Base-by-base conservation (phyloP, 2,113 vertebrate species). In the Phylloscopus trochiloides region DNA sequence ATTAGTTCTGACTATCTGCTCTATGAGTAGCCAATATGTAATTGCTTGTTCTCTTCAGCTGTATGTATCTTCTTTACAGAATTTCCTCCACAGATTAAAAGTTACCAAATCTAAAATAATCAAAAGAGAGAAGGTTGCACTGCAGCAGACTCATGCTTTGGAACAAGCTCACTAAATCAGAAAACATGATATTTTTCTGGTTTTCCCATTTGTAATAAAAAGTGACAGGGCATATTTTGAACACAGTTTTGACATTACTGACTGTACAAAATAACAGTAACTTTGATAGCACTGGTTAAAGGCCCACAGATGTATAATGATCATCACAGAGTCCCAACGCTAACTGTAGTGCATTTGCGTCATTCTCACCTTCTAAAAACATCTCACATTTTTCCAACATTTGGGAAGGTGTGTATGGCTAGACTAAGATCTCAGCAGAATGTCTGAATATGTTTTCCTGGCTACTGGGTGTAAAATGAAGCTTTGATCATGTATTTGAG, bases 291-390 rank as follows among this genome's bases (percentile, higher is more conserved):
- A 29, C 22, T 32, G 6, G 1, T 32, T 80, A 55, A 61, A 87
- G 45, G 42, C 10, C 9, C 25, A 72, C 7, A 48, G 24, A 22
- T 32, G 4, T 25, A 20, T 67, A 74, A 82, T 75, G 9, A 22
- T 57, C 4, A 43, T 18, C 12, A 36, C 1, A 17, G 10, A 42
- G 8, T 63, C 15, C 15, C 67, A 75, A 66, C 1, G 1, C 1
- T 38, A 62, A n/a, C 12, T 4, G 1, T 17, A 40, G 17, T 31
- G 9, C 17, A 55, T 76, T 55, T 68, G 6, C 6, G 1, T 8
- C 16, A 13, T 79, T 42, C 38, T 71, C 22, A 22, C 5, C 16
- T 12, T 45, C 10, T 26, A 24, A 52, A 71, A 43, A 15, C 1
- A 6, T 12, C 29, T 48, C 3, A 19, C 2, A 7, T 63, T 68